Evolutionary conservation across 2,888 invertebrate genomes (phyloP).

Genomic region (Eupithecia centaureata): DNA sequence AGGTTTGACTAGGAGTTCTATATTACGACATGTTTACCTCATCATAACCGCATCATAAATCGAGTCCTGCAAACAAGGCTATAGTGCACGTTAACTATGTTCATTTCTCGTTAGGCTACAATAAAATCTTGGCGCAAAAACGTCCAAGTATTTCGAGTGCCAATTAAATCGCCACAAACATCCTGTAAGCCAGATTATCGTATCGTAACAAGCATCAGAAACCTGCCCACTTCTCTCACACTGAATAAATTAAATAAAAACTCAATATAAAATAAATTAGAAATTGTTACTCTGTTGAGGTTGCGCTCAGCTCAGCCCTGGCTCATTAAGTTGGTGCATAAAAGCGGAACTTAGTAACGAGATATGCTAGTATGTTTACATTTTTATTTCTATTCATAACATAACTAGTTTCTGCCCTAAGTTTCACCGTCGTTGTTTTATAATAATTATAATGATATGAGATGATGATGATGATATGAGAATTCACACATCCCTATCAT

Average conservation of each 20-base stretch:
- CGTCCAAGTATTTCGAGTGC: constrained; percentile 74
- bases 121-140: constrained; percentile 71
- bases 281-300: constrained; percentile 61
- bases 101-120: constrained; percentile 64
- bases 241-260: constrained; percentile 82
- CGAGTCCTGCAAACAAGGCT: constrained; percentile 45
- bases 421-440: background rate
- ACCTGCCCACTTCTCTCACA: constrained; percentile 77
- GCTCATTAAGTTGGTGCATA: constrained; percentile 68
- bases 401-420: constrained; percentile 37
- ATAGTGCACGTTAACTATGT: constrained; percentile 57
- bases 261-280: constrained; percentile 78
- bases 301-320: constrained; percentile 45
- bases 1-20: background rate
- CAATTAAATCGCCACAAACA: constrained; percentile 81
- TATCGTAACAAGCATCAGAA: constrained; percentile 79
- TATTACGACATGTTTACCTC: too few relatives aligned
- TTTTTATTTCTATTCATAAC: constrained; percentile 55
- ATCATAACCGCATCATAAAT: constrained; percentile 42
- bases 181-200: constrained; percentile 82
- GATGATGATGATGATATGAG: too few relatives aligned
- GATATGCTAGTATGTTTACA: constrained; percentile 49
- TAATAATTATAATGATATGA: too few relatives aligned
- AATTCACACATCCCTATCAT: too few relatives aligned
- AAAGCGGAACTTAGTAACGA: constrained; percentile 54